phyloP scores from a whole-genome alignment of 1,140 invertebrate genomes.

The Drosophila melanica region DNA sequence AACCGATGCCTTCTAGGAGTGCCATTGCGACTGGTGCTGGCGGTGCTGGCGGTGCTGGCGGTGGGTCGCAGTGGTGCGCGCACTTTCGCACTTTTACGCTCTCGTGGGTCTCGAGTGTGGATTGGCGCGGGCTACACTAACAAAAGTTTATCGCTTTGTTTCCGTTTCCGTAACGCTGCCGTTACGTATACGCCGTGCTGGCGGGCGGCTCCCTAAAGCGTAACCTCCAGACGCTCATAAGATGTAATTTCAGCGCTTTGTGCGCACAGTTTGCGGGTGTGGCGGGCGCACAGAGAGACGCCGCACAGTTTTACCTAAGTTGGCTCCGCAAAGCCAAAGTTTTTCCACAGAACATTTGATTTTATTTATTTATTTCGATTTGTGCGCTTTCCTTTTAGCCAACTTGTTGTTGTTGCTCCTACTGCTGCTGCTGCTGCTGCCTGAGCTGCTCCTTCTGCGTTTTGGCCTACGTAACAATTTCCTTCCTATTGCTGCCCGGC shows the following conservation, averaged over 20 bases:
- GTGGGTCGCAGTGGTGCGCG: constrained; percentile 40
- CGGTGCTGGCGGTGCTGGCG: constrained; percentile 13
- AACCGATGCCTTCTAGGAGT: constrained; percentile 26
- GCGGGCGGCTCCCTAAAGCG: constrained; percentile 41
- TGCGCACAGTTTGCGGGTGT: constrained; percentile 1
- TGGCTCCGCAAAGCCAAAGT: constrained; percentile 40
- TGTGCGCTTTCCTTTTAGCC: constrained; percentile 53
- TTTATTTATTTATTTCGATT: constrained; percentile 83
- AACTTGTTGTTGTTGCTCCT: constrained; percentile 19
- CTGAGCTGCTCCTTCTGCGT: constrained; percentile 8
- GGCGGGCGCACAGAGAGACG: neutral
- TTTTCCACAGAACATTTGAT: constrained; percentile 73
- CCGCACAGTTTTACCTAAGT: constrained; percentile 48
- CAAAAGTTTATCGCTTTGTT: constrained; percentile 81
- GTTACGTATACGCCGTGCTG: constrained; percentile 51
- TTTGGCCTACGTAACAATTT: constrained; percentile 68
- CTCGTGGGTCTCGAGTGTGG: constrained; percentile 60
- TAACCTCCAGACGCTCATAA: constrained; percentile 76
- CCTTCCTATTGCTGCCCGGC: constrained; percentile 46
- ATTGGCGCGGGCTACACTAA: constrained; percentile 65
- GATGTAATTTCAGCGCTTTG: constrained; percentile 72
- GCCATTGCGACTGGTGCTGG: neutral
- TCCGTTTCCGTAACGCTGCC: constrained; percentile 71
- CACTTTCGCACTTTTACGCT: constrained; percentile 76
- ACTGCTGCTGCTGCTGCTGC: constrained; percentile 1